Evolutionary conservation across 1,140 invertebrate species (phyloP).

Genomic region (Drosophila athabasca): DNA sequence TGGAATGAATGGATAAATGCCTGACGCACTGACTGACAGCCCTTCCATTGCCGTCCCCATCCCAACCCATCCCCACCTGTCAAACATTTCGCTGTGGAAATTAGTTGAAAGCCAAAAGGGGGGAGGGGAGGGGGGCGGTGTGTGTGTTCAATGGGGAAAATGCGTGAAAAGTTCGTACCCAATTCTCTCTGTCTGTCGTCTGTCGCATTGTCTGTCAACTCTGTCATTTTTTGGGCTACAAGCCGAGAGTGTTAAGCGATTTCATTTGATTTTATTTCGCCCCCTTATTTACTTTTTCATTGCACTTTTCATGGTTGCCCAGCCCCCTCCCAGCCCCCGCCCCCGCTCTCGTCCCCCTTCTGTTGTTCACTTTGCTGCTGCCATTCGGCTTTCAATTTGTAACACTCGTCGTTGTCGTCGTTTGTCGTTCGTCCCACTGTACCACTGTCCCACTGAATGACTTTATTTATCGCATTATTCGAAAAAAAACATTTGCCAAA

Average conservation of each 20-base stretch:
- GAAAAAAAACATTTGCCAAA: conserved; percentile 42
- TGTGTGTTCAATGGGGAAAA: conserved; percentile 27
- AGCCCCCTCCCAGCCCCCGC: conserved; percentile 2
- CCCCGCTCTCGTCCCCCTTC: too few species aligned
- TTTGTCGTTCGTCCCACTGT: conserved; percentile 5
- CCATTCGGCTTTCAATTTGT: conserved; percentile 66
- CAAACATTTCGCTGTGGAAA: conserved; percentile 55
- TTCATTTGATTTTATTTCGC: conserved; percentile 57
- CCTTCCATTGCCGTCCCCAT: conserved; percentile 7
- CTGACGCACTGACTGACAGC: conserved; percentile 39
- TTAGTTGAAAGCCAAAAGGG: conserved; percentile 67
- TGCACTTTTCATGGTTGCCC: conserved; percentile 63
- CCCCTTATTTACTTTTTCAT: conserved; percentile 54
- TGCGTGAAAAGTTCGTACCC: conserved; percentile 58
- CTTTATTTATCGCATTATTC: conserved; percentile 68
- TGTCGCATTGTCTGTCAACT: conserved; percentile 64
- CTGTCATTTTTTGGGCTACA: conserved; percentile 9
- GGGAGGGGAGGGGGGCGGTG: conserved; percentile 20
- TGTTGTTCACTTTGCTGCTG: conserved; percentile 50
- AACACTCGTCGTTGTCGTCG: conserved; percentile 42
- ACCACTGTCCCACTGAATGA: conserved; percentile 38
- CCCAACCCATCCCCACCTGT: conserved; percentile 41
- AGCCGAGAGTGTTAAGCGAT: conserved; percentile 59
- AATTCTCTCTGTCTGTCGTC: conserved; percentile 31
- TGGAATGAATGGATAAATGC: conserved; percentile 27